Evolutionary conservation across 1,140 invertebrate species (phyloP).

Genomic region (Anoplolepis gracilipes): DNA sequence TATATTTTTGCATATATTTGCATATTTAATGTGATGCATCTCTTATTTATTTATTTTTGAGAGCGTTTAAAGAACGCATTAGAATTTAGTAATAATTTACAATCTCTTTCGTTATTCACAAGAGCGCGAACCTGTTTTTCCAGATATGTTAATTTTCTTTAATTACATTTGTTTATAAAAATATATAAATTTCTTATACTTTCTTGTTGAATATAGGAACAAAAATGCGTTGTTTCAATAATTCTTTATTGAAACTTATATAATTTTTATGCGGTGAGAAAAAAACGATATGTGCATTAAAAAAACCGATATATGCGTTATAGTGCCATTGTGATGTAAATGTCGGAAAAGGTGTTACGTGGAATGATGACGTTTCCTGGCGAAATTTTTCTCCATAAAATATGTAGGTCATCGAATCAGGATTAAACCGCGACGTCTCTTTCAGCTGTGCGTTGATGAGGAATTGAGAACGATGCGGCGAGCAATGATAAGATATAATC

Average conservation of each 20-base stretch:
- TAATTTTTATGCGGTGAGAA: not conserved
- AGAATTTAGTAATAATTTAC: not conserved
- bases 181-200: too few species aligned
- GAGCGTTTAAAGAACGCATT: not conserved
- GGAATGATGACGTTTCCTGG: conserved; percentile 35
- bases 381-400: conserved; percentile 36
- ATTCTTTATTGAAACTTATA: not conserved
- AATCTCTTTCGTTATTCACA: not conserved
- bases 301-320: too few species aligned
- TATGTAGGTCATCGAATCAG: conserved; percentile 36
- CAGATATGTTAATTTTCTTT: not conserved
- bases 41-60: not conserved
- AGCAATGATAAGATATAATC: conserved; percentile 36
- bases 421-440: conserved; percentile 7
- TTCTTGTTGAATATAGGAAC: not conserved
- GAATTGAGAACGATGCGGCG: conserved; percentile 39
- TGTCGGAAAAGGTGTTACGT: conserved; percentile 6
- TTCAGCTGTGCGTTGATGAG: conserved; percentile 12
- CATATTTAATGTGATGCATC: not conserved
- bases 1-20: not conserved
- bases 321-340: not conserved
- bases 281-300: too few species aligned
- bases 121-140: not conserved
- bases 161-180: not conserved
- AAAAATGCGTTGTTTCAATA: not conserved